phyloP scores from a whole-genome alignment of 2,113 vertebrate species.

The Vulpes lagopus region DNA sequence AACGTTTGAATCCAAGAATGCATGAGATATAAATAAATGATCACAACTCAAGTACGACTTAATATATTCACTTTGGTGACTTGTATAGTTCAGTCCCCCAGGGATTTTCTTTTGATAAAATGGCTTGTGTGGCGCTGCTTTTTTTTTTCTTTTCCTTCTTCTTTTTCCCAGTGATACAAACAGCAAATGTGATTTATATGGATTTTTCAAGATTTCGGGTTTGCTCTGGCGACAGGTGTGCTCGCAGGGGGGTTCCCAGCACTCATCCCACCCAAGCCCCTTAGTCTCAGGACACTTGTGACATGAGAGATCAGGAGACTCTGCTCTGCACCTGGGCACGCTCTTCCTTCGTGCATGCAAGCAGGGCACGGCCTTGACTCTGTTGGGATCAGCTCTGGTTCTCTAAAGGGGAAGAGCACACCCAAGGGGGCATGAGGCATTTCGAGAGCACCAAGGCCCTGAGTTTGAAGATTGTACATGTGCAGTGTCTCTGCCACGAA shows the following conservation, averaged over 20 bases:
- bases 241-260: background rate
- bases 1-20: conserved; percentile 32
- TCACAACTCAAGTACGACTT: background rate
- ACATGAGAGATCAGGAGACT: background rate
- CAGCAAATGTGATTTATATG: background rate
- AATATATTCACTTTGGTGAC: conserved; percentile 36
- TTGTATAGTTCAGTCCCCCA: background rate
- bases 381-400: background rate
- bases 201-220: background rate
- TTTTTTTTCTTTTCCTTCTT: background rate
- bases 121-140: background rate
- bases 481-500: background rate
- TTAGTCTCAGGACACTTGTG: background rate
- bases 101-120: conserved; percentile 4
- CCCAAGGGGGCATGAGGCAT: rapidly evolving
- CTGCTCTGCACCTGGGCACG: rapidly evolving
- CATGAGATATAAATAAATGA: conserved; percentile 44
- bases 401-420: rapidly evolving
- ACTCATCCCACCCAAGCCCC: background rate
- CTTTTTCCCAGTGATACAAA: background rate
- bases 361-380: background rate
- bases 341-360: background rate
- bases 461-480: rapidly evolving
- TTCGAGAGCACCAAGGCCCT: background rate
- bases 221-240: background rate